Base-by-base conservation (phyloP, 2,113 vertebrate genomes). In the Donacobius atricapilla region DNA sequence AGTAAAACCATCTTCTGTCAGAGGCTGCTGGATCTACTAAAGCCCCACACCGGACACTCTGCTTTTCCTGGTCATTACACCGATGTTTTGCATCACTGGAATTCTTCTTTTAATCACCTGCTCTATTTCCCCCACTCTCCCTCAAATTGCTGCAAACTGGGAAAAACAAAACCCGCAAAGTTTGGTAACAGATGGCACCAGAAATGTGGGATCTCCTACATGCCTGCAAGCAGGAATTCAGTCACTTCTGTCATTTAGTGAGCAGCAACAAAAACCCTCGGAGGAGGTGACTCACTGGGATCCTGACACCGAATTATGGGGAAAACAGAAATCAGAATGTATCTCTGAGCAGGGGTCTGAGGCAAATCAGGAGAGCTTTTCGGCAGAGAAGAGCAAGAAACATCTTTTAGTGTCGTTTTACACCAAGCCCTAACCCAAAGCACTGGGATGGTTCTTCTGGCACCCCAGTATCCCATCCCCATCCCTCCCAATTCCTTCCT, bases 181-280 rank as follows among this genome's bases (percentile, higher is more conserved):
- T 89, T 79, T 86, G 69, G 50, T 84, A 92, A 92, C 93, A 93
- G 89, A 90, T 87, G 87, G 76, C 65, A 60, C 5, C 13, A 64
- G 86, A 35, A 93, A 72, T 35, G n/a, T 51, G 83, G 77, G 39
- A 68, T 83, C 73, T 65, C 56, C 73, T 83, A 45, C 45, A 73
- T 24, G 61, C 68, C 83, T 23, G 33, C 7, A n/a, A 96, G 63
- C 68, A 84, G 13, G 33, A 25, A 90, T 79, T 90, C 54, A 93
- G 48, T 51, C 84, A 91, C n/a, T 83, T 18, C 83, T 77, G 76
- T 90, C 88, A 63, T 31, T 13, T 7, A 25, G 33, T 9, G 37
- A 90, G 25, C 63, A 53, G 69, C 63, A 66, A 81, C 79, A 68
- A 25, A 85, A 92, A 17, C 40, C 61, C 66, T 31, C 12, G 2